Conservation (phyloP, 30 jellyfish, hydroid and myxozoan species). For the Turritopsis dohrnii region DNA sequence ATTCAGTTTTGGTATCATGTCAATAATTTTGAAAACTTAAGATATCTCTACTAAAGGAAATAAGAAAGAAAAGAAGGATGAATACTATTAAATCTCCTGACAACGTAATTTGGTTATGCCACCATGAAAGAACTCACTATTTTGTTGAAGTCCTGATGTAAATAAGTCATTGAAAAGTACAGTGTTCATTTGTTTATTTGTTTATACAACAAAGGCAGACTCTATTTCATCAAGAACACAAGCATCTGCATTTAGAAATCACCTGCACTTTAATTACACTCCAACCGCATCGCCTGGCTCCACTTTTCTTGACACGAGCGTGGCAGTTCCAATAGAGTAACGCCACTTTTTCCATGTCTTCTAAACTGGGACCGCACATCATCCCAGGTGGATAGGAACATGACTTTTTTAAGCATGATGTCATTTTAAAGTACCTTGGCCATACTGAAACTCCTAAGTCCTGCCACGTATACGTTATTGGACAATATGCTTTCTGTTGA, state of each 20-base stretch:
- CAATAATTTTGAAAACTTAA: too few relatives aligned
- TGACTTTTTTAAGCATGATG: background rate
- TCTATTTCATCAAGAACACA: background rate
- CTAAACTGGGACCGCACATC: background rate
- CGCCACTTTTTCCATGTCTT: background rate
- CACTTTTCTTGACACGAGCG: conserved; percentile 9
- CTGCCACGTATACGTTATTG: background rate
- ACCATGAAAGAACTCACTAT: too few relatives aligned
- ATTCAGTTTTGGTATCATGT: too few relatives aligned
- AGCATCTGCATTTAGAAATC: background rate
- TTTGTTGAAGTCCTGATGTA: too few relatives aligned
- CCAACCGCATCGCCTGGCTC: conserved; percentile 14
- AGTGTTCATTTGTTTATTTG: too few relatives aligned
- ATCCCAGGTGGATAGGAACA: conserved; percentile 12
- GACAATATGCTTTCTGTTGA: background rate
- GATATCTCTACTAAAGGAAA: too few relatives aligned
- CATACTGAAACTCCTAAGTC: background rate
- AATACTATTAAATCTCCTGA: too few relatives aligned
- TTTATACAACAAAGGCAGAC: background rate
- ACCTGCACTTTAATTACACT: background rate
- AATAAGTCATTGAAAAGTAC: too few relatives aligned
- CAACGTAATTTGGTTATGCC: too few relatives aligned
- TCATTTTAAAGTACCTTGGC: background rate
- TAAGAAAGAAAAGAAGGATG: too few relatives aligned
- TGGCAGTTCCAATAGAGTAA: conserved; percentile 2